Evolutionary conservation across 2,888 invertebrate species (phyloP).

Genomic region (Bhutanitis thaidina): DNA sequence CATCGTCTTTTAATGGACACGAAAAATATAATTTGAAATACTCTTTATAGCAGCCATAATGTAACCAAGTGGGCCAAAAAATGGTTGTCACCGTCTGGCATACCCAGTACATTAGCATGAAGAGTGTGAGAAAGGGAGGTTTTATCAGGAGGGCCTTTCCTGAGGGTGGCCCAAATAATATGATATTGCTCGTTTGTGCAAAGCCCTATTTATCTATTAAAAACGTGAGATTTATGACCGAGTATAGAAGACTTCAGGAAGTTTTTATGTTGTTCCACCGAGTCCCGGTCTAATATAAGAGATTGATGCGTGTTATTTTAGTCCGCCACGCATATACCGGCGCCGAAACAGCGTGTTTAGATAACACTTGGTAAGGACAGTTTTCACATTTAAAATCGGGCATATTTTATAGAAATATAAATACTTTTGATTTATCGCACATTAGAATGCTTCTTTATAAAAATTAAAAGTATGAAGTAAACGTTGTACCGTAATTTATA

Average conservation of each 20-base stretch:
- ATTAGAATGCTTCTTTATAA: too few relatives aligned
- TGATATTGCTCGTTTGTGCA: slow-evolving; percentile 80
- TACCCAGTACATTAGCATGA: slow-evolving; percentile 72
- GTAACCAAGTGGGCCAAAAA: slow-evolving; percentile 79
- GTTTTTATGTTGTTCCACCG: slow-evolving; percentile 72
- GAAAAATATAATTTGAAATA: slow-evolving; percentile 78
- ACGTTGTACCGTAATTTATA: too few relatives aligned
- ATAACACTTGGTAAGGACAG: slow-evolving; percentile 28
- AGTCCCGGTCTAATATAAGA: slow-evolving; percentile 66
- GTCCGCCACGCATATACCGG: slow-evolving; percentile 41
- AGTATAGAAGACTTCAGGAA: slow-evolving; percentile 74
- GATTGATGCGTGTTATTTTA: slow-evolving; percentile 70
- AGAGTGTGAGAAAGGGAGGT: slow-evolving; percentile 76
- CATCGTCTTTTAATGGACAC: slow-evolving; percentile 66
- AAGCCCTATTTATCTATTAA: slow-evolving; percentile 80
- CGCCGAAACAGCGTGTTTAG: slow-evolving; percentile 24
- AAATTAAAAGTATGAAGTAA: too few relatives aligned
- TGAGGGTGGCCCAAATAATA: slow-evolving; percentile 79
- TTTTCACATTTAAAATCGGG: slow-evolving; percentile 22
- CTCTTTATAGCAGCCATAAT: slow-evolving; percentile 75
- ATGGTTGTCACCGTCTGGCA: slow-evolving; percentile 79
- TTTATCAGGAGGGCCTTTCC: slow-evolving; percentile 79
- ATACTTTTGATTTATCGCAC: too few relatives aligned
- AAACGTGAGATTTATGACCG: slow-evolving; percentile 72
- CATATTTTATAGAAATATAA: background rate